Base-by-base conservation (phyloP, 2,113 vertebrate species). In the Holacanthus passer region DNA sequence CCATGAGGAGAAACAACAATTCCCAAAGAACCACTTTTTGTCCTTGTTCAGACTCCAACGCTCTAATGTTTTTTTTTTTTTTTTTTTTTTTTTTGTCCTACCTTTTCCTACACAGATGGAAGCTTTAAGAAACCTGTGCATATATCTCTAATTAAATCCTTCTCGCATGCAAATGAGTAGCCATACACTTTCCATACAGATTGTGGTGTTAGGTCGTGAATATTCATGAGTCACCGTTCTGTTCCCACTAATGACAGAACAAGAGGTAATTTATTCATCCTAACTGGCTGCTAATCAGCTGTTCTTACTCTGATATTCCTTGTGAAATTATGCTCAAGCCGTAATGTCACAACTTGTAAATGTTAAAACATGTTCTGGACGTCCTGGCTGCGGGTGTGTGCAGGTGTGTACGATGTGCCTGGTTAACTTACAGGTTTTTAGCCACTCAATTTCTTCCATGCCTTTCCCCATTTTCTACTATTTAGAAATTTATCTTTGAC, bases 201-300 rank as follows among this genome's bases (percentile, higher is more conserved):
- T 63, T 64, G 62, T 58, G 69, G 83, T 75, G 88, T 84, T 83
- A 84, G 55, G 31, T 86, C 45, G 60, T 95, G 84, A 93, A 94
- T 94, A 95, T 95, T 94, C 89, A 93, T 48, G 56, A 88, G 73
- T 29, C 79, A 66, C 87, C 77, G 67, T 86, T 79, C 89, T 92
- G 84, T 89, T 92, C 90, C 84, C 90, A 85, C 88, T 93, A 87
- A 94, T 93, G 91, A 89, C 77, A 52, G 69, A 82, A 88, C 83
- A 89, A 86, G 87, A 91, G 88, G 73, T 91, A 91, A 94, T 92
- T 68, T 89, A 92, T 93, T 89, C 86, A 65, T 90, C 79, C 87
- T 82, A 85, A 90, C 84, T 86, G 87, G 85, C 83, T 94, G 91
- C 79, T 93, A 85, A 91, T 95, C 93, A 92, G 90, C 83, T 89